Evolutionary conservation across 1,140 invertebrate genomes (phyloP), one percentile per base, ranked within the genome.

Genomic region (Coelopa frigida): DNA sequence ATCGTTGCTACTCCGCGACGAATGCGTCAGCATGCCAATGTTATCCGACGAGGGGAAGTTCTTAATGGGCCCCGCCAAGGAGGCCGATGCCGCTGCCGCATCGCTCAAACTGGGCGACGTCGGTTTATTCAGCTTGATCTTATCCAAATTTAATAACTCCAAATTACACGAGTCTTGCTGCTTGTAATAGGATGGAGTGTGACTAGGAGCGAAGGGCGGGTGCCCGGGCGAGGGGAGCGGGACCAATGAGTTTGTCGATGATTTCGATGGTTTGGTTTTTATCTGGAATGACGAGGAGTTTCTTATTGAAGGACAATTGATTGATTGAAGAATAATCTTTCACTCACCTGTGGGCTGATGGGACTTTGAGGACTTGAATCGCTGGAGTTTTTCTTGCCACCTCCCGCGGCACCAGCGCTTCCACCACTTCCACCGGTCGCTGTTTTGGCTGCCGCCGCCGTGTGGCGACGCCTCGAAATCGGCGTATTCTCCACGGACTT

Each of bases 401-500:
- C 61, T 42, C 61, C 60, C 42, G 59, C 61, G 44, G 56, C 63
- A 43, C 61, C 61, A 53, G 55, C 59, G 6, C 55, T 56, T 6
- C 53, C 56, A 15, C 51, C 50, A 48, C 48, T 50, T 15, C 32
- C 49, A 22, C 22, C 49, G 6, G 38, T 40, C 29, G 44, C 43
- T 12, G 23, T n/a, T 15, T 43, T 24, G 41, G 50, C 60, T 23
- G 59, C 51, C 37, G 69, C 58, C n/a, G 67, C 61, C 24, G 61
- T 65, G 48, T 70, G 62, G 0, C 67, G 55, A n/a, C 77, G 72
- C 41, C 75, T 70, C 14, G 76, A 75, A 32, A 78, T 54, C 8
- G 77, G 77, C 29, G 77, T 78, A 57, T 75, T 78, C 50, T 78
- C 77, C 36, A 78, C 77, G 17, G 76, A 78, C 55, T 78, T 78